Percentiles rank a stretch among this genome's conserved stretches.
Evolutionary conservation across 2,113 vertebrate genomes (phyloP).

Genomic region (Balaenoptera acutorostrata): DNA sequence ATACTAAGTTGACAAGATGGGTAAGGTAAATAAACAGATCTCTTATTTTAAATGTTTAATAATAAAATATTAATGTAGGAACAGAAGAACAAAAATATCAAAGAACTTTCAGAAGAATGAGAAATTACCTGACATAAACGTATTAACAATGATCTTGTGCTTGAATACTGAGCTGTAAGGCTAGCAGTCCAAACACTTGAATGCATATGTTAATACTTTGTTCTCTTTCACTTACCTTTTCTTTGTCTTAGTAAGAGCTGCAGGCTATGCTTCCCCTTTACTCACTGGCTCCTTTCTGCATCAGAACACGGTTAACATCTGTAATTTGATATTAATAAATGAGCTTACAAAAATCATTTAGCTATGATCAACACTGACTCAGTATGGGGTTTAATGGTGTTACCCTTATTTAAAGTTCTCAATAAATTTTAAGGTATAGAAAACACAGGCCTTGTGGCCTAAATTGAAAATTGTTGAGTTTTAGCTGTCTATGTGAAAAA

Average conservation of each 20-base stretch:
- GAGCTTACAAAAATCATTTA: conserved; percentile 72
- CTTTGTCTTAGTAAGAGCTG: conserved; percentile 35
- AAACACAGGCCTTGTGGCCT: conserved; percentile 24
- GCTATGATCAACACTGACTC: conserved; percentile 41
- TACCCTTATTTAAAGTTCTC: conserved; percentile 75
- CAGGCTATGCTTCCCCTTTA: conserved; percentile 34
- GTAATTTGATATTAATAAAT: conserved; percentile 67
- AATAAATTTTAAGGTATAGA: conserved; percentile 74
- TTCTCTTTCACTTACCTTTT: not conserved
- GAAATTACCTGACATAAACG: not conserved
- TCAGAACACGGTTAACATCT: conserved; percentile 49
- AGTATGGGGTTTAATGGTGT: conserved; percentile 41
- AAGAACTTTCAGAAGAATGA: not conserved
- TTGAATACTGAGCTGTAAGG: not conserved
- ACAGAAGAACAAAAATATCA: conserved; percentile 14
- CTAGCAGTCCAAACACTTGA: not conserved
- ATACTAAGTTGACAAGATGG: not conserved
- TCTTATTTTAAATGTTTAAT: not conserved
- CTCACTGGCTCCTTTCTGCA: conserved; percentile 43
- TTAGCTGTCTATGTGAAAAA: conserved; percentile 6
- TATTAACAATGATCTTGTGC: not conserved
- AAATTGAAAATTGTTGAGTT: conserved; percentile 56
- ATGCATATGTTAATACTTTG: not conserved
- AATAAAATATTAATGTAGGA: not conserved
- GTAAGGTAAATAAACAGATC: not conserved